These are phyloP conservation scores for Chloebia gouldiae DNA, from an alignment of 2,113 vertebrate genomes.

Conservation along the genomic window DNA sequence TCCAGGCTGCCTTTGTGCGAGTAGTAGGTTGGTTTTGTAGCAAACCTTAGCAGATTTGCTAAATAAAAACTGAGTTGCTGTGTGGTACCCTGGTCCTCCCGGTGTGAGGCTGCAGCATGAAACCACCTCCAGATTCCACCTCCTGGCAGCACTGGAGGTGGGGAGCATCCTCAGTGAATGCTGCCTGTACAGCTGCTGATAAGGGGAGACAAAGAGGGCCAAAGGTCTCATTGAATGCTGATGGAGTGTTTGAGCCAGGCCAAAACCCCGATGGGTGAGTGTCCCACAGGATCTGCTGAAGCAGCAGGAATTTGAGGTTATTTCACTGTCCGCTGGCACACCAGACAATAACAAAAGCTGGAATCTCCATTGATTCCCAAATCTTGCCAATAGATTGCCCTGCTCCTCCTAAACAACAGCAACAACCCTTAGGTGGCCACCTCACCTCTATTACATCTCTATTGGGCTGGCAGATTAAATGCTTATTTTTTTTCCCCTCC, in stretches of 20 bases:
- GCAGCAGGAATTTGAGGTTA: background rate
- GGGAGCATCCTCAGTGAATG: background rate
- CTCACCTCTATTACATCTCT: background rate
- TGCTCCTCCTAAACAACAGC: background rate
- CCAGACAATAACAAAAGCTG: background rate
- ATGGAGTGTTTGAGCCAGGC: background rate
- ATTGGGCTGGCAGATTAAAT: background rate
- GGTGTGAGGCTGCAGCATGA: fast-evolving
- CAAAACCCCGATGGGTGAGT: fast-evolving
- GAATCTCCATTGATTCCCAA: background rate
- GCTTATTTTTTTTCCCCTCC: background rate
- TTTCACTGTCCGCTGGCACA: background rate
- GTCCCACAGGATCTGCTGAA: background rate
- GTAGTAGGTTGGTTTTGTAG: background rate
- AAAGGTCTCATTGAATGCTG: background rate
- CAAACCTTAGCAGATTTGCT: background rate
- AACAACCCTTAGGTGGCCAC: background rate
- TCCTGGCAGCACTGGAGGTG: background rate
- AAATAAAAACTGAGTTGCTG: background rate
- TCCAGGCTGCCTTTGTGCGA: background rate
- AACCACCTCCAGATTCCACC: background rate
- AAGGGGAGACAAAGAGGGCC: background rate
- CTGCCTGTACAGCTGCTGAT: background rate
- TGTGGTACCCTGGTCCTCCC: background rate
- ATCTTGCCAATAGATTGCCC: background rate